Conservation (phyloP, 2,113 vertebrate genomes). For the Ardeotis arabs region DNA sequence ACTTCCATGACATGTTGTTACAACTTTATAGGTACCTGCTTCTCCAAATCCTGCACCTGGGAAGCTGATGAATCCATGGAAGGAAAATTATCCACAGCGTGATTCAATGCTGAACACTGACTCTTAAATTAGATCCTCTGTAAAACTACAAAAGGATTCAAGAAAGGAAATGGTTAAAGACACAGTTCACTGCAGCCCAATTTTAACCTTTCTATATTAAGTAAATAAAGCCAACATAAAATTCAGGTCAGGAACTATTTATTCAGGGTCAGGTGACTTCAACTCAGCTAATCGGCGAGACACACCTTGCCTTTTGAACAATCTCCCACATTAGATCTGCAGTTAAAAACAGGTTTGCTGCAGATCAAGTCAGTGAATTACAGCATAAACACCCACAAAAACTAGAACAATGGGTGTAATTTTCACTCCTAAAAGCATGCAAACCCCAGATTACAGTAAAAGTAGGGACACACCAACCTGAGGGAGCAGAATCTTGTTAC, state of each 20-base stretch:
- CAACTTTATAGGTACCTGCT: not conserved
- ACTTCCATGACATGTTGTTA: not conserved
- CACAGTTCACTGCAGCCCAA: not conserved
- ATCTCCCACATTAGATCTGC: not conserved
- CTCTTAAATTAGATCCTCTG: not conserved
- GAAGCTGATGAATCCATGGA: not conserved
- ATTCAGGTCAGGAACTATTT: conserved; percentile 59
- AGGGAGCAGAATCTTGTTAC: not conserved
- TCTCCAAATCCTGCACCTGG: not conserved
- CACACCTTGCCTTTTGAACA: conserved; percentile 44
- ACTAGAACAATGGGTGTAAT: not conserved
- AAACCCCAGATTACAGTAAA: not conserved
- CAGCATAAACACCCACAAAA: conserved; percentile 13
- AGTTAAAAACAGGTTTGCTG: conserved; percentile 33
- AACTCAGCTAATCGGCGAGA: conserved; percentile 28
- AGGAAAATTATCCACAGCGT: not conserved
- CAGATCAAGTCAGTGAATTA: conserved; percentile 2
- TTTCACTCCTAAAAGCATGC: not conserved
- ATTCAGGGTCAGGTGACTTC: conserved; percentile 55
- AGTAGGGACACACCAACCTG: not conserved
- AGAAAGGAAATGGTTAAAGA: not conserved
- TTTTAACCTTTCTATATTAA: conserved; percentile 21
- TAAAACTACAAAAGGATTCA: not conserved
- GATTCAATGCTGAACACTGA: fast-evolving
- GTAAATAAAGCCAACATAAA: conserved; percentile 51